Percentiles rank a stretch among this genome's conserved stretches.
These are phyloP conservation scores for Cairina moschata DNA, from an alignment of 2,113 vertebrate species.

Conservation along the genomic window DNA sequence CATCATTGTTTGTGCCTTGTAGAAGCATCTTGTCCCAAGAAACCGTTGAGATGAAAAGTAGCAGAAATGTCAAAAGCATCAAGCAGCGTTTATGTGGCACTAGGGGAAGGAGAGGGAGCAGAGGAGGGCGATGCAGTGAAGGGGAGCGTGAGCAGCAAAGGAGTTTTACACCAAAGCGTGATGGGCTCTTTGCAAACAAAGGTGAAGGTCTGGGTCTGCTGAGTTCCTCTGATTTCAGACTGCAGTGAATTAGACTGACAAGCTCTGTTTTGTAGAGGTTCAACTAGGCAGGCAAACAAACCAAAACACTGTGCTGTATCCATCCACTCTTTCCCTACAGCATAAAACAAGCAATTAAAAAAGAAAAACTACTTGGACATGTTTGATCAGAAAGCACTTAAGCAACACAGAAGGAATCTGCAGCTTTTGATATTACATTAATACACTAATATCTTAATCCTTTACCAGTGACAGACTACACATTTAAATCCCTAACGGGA, in stretches of 20 bases:
- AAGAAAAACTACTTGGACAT: neutral
- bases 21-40: neutral
- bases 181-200: neutral
- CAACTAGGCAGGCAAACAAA: neutral
- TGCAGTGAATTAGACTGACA: neutral
- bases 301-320: neutral
- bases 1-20: neutral
- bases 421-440: slow-evolving; percentile 76
- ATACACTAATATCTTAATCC: slow-evolving; percentile 81
- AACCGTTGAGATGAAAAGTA: fast-evolving
- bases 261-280: neutral
- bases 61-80: neutral
- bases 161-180: neutral
- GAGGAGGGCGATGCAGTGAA: neutral
- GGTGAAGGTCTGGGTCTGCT: neutral
- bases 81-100: fast-evolving
- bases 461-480: slow-evolving; percentile 69
- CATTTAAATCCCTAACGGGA: slow-evolving; percentile 73
- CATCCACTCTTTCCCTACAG: neutral
- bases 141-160: neutral
- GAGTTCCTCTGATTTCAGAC: neutral
- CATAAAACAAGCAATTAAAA: slow-evolving; percentile 43
- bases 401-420: slow-evolving; percentile 51
- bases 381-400: slow-evolving; percentile 71
- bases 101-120: neutral